phyloP scores from a whole-genome alignment of 2,888 invertebrate genomes.

The Ophioninae sp. region DNA sequence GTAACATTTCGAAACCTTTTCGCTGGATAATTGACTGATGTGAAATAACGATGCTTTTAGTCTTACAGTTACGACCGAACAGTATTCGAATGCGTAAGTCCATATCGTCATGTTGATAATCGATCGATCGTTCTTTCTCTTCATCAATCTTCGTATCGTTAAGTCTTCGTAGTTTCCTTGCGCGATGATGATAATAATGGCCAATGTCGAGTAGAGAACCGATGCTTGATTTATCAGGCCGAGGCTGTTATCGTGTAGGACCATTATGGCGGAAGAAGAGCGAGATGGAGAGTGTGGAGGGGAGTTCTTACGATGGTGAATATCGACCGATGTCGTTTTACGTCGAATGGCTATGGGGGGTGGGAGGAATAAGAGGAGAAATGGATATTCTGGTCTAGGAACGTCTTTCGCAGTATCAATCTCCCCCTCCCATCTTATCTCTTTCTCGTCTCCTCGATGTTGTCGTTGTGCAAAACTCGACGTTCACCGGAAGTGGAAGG shows the following conservation, averaged over 20 bases:
- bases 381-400: slow-evolving; percentile 41
- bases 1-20: not conserved
- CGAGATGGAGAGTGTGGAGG: not conserved
- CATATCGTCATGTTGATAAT: slow-evolving; percentile 2
- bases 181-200: slow-evolving; percentile 55
- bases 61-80: slow-evolving; percentile 13
- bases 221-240: slow-evolving; percentile 54
- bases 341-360: slow-evolving; percentile 36
- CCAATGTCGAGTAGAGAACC: slow-evolving; percentile 33
- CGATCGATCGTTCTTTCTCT: slow-evolving; percentile 27
- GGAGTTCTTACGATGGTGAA: slow-evolving; percentile 45
- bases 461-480: slow-evolving; percentile 49
- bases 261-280: slow-evolving; percentile 15
- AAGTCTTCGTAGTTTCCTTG: slow-evolving; percentile 17
- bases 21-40: not conserved
- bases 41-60: not conserved
- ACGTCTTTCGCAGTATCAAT: slow-evolving; percentile 26
- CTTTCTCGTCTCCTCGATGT: slow-evolving; percentile 16
- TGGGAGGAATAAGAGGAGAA: slow-evolving; percentile 36
- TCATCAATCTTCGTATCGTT: slow-evolving; percentile 53
- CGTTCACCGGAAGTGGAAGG: slow-evolving; percentile 51
- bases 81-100: not conserved
- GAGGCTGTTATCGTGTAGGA: slow-evolving; percentile 9
- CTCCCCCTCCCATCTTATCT: not conserved
- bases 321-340: slow-evolving; percentile 50